phyloP scores from a whole-genome alignment of 2,113 vertebrate genomes.

The Hypanus sabinus region DNA sequence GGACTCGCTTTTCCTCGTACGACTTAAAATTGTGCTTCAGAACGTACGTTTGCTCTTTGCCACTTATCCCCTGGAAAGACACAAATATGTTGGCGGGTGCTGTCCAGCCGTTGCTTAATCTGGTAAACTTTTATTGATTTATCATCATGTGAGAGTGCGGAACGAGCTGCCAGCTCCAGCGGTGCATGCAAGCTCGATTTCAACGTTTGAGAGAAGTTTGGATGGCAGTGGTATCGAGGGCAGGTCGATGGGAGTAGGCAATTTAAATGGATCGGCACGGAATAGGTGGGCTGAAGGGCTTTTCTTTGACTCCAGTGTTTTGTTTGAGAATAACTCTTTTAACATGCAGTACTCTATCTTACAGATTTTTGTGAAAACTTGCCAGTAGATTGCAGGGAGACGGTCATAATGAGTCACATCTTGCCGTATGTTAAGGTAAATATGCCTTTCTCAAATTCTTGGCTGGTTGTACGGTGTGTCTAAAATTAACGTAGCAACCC shows the following conservation, averaged over 20 bases:
- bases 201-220: too few relatives aligned
- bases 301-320: too few relatives aligned
- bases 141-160: too few relatives aligned
- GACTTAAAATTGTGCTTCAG: not conserved
- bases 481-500: not conserved
- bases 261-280: too few relatives aligned
- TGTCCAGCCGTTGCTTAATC: not conserved
- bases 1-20: not conserved
- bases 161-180: too few relatives aligned
- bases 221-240: too few relatives aligned
- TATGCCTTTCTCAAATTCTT: not conserved
- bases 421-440: constrained; percentile 84
- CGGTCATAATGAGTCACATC: constrained; percentile 82
- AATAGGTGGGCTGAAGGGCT: too few relatives aligned
- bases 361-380: constrained; percentile 85
- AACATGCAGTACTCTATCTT: constrained; percentile 29
- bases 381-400: constrained; percentile 72
- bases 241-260: too few relatives aligned
- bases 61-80: not conserved
- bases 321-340: not conserved
- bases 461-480: not conserved
- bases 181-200: too few relatives aligned
- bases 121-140: not conserved
- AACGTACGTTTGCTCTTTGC: not conserved
- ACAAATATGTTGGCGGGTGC: not conserved